Evolutionary conservation across 2,888 invertebrate genomes (phyloP).

Genomic region (Archips xylosteana): DNA sequence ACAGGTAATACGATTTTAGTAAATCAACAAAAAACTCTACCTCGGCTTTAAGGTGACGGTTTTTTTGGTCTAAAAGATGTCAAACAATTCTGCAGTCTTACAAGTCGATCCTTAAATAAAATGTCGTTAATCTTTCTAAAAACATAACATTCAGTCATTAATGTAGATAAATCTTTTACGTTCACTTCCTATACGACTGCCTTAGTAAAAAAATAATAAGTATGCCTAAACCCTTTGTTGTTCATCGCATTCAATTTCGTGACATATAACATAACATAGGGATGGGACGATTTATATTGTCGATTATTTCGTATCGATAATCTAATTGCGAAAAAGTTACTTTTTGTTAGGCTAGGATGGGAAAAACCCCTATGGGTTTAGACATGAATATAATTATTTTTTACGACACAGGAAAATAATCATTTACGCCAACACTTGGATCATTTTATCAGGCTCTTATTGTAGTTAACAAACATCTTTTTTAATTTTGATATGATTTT

Average conservation of each 20-base stretch:
- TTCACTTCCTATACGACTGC: neutral
- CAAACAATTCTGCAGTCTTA: constrained; percentile 32
- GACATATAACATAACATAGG: neutral
- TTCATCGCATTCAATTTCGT: neutral
- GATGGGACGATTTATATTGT: neutral
- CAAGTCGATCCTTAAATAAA: constrained; percentile 34
- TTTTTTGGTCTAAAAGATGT: constrained; percentile 35
- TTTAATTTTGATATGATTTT: too few relatives aligned
- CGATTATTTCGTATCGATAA: too few relatives aligned
- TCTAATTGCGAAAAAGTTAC: too few relatives aligned
- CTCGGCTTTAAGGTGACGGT: constrained; percentile 15
- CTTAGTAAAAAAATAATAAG: neutral
- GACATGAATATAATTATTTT: too few relatives aligned
- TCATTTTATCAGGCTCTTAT: too few relatives aligned
- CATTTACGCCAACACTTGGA: neutral
- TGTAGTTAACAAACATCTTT: too few relatives aligned
- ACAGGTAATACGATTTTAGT: constrained; percentile 13
- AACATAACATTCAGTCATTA: constrained; percentile 41
- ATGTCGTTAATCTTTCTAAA: constrained; percentile 34
- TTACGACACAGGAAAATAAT: too few relatives aligned
- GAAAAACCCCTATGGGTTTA: too few relatives aligned
- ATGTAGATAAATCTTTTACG: constrained; percentile 37
- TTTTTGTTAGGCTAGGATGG: too few relatives aligned
- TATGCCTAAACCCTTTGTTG: neutral
- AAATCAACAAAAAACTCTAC: constrained; percentile 20